Evolutionary conservation across 2,888 invertebrate species (phyloP), one percentile per base, ranked within the genome.

Genomic region (Hymenopus coronatus): DNA sequence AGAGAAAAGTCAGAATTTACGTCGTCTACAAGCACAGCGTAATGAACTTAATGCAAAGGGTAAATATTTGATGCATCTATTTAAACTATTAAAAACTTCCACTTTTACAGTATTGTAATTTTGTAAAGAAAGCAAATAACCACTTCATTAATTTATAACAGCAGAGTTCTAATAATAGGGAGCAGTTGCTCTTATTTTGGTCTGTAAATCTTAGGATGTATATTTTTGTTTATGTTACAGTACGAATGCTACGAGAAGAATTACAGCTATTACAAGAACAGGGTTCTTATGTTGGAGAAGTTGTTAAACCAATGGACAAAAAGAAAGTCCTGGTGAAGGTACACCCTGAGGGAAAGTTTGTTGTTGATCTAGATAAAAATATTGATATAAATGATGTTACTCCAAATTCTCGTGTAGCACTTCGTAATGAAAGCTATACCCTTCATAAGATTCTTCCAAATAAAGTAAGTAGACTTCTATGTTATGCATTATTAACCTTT

Each of bases 231-330:
- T 30, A 33, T 54, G 2, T 88, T 89, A 20, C 92, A 98, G 99
- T 99, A 84, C 97, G 99, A 70, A 98, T 99, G 98, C 93, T 99
- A 90, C 96, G 99, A 14, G 99, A 99, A 93, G 99, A 99, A 93
- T 94, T 99, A 0, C 99, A 99, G 94, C 95, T 99, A 40, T 94
- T 99, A 20, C 95, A 95, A 91, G 99, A 99, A 92, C 99, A 99
- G 93, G 99, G 99, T 25, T 99, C 99, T 28, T 99, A 99, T 94
- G 99, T 99, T 3, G 99, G 99, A 15, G 99, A 99, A 94, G 99
- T 99, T 7, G 99, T 99, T 0, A 99, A 99, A 93, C 99, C 99
- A 0, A 99, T 99, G 99, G 99, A 99, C 93, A 99, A 99, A 93
- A 99, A 99, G 94, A 99, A 99, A 93, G 99, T 99, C 0, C 95